A percentile compares a stretch with the other conserved stretches of the same genome.
phyloP scores from a whole-genome alignment of 2,797 vertebrate genomes.

The Phrynocephalus vlangalii region DNA sequence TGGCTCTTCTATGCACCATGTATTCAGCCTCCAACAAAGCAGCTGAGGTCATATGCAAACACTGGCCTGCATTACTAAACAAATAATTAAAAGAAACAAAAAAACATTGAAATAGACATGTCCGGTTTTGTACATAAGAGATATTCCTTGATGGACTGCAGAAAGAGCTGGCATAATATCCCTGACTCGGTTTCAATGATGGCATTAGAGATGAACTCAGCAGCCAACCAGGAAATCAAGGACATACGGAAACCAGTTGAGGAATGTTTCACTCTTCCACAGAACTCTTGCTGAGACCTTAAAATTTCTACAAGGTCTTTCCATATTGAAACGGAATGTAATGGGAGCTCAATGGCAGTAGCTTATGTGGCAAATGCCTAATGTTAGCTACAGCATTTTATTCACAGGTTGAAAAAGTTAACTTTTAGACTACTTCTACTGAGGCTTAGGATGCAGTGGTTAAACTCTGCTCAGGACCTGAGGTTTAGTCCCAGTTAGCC shows the following conservation, averaged over 20 bases:
- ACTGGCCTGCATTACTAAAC: background rate
- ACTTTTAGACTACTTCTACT: no score
- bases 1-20: background rate
- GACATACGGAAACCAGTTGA: background rate
- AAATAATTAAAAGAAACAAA: background rate
- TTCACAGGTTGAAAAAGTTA: background rate
- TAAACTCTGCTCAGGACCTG: no score
- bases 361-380: background rate
- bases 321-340: background rate
- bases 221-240: background rate
- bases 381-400: background rate
- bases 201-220: background rate
- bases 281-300: background rate
- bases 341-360: background rate
- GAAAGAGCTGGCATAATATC: background rate
- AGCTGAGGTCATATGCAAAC: conserved; percentile 31
- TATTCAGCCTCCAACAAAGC: conserved; percentile 25
- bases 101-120: background rate
- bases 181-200: background rate
- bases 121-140: background rate
- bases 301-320: background rate
- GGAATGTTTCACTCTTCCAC: background rate
- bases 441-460: no score
- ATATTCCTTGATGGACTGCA: conserved; percentile 3
- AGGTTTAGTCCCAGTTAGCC: no score